These are phyloP conservation scores for Nyctereutes procyonoides DNA, from an alignment of 2,113 vertebrate species.

Conservation along the genomic window DNA sequence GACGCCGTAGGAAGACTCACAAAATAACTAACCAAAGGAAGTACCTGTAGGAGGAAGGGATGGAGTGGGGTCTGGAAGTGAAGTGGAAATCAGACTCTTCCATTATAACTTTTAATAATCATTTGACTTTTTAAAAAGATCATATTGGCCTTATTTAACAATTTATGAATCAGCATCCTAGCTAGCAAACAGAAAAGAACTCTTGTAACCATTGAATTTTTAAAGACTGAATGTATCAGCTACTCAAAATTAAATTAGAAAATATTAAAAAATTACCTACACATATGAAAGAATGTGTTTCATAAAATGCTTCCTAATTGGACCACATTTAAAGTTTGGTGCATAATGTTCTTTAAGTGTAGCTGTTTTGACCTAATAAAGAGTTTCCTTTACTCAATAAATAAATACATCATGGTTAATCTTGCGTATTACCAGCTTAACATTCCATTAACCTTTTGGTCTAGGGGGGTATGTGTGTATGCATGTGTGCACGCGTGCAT, in stretches of 20 bases:
- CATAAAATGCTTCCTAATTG: conserved; percentile 46
- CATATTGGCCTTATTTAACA: neutral
- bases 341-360: neutral
- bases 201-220: neutral
- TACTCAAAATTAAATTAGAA: conserved; percentile 50
- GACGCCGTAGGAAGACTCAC: neutral
- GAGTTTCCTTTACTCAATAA: conserved; percentile 47
- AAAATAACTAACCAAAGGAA: neutral
- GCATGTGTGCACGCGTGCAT: neutral
- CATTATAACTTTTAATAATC: neutral
- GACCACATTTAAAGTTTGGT: conserved; percentile 47
- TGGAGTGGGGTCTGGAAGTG: neutral
- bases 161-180: neutral
- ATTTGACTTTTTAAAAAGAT: conserved; percentile 11
- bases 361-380: neutral
- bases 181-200: neutral
- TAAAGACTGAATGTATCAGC: conserved; percentile 13
- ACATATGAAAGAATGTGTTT: neutral
- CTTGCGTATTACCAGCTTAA: neutral
- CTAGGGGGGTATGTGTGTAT: neutral
- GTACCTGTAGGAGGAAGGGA: neutral
- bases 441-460: neutral
- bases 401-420: neutral
- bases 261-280: conserved; percentile 27
- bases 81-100: neutral